Base-by-base conservation (phyloP, 1,140 invertebrate species). In the Drosophila kurseongensis region DNA sequence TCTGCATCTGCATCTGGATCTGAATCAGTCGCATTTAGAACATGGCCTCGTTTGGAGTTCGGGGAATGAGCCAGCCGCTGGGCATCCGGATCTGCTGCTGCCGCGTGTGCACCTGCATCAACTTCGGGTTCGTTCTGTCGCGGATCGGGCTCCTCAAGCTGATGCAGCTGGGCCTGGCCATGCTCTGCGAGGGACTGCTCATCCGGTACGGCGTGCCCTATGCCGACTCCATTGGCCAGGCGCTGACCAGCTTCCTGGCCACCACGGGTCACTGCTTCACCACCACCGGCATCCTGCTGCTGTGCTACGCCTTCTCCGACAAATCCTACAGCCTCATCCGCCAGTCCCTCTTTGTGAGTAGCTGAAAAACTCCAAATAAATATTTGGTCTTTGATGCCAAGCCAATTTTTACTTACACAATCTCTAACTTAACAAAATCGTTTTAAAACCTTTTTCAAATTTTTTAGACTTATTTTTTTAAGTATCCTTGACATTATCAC, bases 271-370 rank as follows among this genome's bases (percentile, higher is more conserved):
- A 96, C 13, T 96, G 96, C 71, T 94, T 96, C 42, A 94, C 96
- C 41, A 96, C 95, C 12, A 96, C 96, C 0, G 92, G 94, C 10
- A 92, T 97, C 1, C 93, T 97, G 23, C 93, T 97, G 7, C 91
- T 95, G 14, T 96, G 95, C 91, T 97, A 97, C 90, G 92, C 96
- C 10, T 92, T 97, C 42, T 97, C 96, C 0, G 94, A 95, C 47
- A 96, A 96, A 88, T 95, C 96, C 0, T 95, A 95, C 73, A 93
- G 93, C 41, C 92, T 96, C 1, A 95, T 97, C 51, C 93, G 95
- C 60, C 95, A 96, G 55, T 97, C 96, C 0, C 92, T 97, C 32
- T 97, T 97, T 89, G 96, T 97, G 94, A 95, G 96, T 74, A 42
- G n/a, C 29, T 32, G 9, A 38, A 38, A 36, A 10, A 27, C 23